A percentile compares a stretch with the other conserved stretches of the same genome.
phyloP scores from a whole-genome alignment of 2,113 vertebrate species.

The Lophochroa leadbeateri region DNA sequence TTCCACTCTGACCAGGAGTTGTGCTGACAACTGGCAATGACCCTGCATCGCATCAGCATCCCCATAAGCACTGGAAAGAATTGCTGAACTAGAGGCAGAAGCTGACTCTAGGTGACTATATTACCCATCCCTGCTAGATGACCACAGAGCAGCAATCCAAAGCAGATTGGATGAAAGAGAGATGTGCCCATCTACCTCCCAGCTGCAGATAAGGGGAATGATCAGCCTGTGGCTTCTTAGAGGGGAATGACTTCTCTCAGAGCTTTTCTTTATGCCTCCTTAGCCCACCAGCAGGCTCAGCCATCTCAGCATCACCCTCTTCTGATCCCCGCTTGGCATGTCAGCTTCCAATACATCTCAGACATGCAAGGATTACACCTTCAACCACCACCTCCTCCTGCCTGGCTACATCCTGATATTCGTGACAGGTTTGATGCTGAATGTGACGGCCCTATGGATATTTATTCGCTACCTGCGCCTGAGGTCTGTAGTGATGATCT shows the following conservation, averaged over 20 bases:
- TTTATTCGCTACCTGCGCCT: conserved; percentile 73
- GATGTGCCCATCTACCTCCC: neutral
- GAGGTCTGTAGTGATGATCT: conserved; percentile 79
- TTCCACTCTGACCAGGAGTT: conserved; percentile 8
- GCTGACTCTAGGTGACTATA: neutral
- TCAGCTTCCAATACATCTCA: neutral
- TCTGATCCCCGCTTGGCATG: neutral
- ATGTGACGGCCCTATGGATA: conserved; percentile 75
- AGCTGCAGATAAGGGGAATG: neutral
- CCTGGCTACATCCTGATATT: conserved; percentile 75
- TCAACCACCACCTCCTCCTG: conserved; percentile 71
- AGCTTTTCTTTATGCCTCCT: neutral
- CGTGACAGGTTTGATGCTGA: conserved; percentile 68
- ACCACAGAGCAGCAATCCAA: neutral
- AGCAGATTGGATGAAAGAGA: neutral
- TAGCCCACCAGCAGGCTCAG: neutral
- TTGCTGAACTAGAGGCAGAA: neutral
- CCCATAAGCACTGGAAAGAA: neutral
- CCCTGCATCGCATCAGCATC: neutral
- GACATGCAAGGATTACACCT: conserved; percentile 63
- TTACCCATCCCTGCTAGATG: neutral
- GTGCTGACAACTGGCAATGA: neutral
- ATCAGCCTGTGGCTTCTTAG: neutral
- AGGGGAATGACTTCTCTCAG: neutral
- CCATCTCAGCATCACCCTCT: neutral